A percentile compares a stretch with the other conserved stretches of the same genome.
phyloP scores from a whole-genome alignment of 2,113 vertebrate genomes.

The Gasterosteus nipponicus region DNA sequence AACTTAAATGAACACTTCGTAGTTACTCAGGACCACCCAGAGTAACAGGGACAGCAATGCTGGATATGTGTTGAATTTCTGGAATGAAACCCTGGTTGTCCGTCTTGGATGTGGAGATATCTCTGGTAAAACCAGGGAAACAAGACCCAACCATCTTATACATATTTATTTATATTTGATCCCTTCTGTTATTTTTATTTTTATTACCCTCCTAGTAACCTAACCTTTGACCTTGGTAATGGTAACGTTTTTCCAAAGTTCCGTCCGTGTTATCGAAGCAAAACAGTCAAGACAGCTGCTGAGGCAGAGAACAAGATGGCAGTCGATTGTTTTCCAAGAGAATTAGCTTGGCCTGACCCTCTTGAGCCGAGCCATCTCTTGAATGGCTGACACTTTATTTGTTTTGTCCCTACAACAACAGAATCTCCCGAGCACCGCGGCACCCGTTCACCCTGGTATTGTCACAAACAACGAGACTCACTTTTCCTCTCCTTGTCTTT shows the following conservation, averaged over 20 bases:
- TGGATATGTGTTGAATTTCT: background rate
- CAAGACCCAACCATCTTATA: background rate
- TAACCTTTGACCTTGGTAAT: slow-evolving; percentile 42
- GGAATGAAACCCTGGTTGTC: background rate
- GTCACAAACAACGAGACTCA: slow-evolving; percentile 73
- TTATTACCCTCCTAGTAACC: slow-evolving; percentile 27
- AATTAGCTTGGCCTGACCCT: slow-evolving; percentile 73
- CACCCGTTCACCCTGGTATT: slow-evolving; percentile 65
- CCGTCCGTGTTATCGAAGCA: slow-evolving; percentile 41
- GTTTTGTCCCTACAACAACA: slow-evolving; percentile 80
- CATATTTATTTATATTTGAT: background rate
- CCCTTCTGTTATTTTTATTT: slow-evolving; percentile 16
- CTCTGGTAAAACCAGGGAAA: background rate
- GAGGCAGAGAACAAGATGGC: slow-evolving; percentile 69
- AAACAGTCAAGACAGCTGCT: slow-evolving; percentile 57
- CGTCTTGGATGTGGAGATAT: background rate
- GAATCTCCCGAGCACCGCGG: slow-evolving; percentile 56
- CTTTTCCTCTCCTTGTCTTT: slow-evolving; percentile 76
- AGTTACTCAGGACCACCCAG: background rate
- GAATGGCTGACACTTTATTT: slow-evolving; percentile 79
- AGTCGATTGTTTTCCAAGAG: slow-evolving; percentile 77
- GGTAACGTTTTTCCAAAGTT: slow-evolving; percentile 54
- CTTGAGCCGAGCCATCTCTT: slow-evolving; percentile 72
- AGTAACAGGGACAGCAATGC: no score
- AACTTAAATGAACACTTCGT: background rate